Conservation (phyloP, 2,797 vertebrate genomes). For the Characodon lateralis region DNA sequence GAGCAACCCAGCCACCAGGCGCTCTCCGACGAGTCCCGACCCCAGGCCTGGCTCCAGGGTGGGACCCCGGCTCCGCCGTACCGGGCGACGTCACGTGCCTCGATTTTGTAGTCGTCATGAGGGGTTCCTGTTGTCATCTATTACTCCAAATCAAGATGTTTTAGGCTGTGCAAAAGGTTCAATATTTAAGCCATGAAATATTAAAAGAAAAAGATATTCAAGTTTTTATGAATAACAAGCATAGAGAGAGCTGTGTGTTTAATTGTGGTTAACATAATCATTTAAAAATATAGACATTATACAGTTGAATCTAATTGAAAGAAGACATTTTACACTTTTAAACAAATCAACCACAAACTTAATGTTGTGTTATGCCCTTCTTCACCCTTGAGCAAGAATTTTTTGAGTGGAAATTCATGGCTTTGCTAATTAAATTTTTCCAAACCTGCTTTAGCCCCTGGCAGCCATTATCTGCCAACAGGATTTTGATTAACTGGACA, state of each 20-base stretch:
- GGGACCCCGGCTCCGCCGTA: no score
- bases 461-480: conserved; percentile 82
- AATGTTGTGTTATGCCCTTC: conserved; percentile 48
- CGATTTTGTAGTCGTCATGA: no score
- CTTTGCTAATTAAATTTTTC: conserved; percentile 83
- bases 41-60: no score
- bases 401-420: conserved; percentile 76
- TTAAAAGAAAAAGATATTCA: conserved; percentile 27
- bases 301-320: conserved; percentile 17
- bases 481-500: conserved; percentile 84
- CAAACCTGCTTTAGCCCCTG: conserved; percentile 79
- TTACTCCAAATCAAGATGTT: background rate
- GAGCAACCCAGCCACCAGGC: no score
- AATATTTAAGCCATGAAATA: background rate
- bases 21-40: no score
- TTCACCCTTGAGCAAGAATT: conserved; percentile 67
- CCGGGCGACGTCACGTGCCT: no score
- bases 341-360: conserved; percentile 51
- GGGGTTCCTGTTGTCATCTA: background rate
- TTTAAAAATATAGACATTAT: conserved; percentile 27
- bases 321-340: conserved; percentile 50
- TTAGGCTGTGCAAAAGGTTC: background rate
- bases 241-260: conserved; percentile 2
- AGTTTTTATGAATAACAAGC: conserved; percentile 15
- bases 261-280: conserved; percentile 5